These are phyloP conservation scores for Pygoscelis adeliae DNA, from an alignment of 2,113 vertebrate species.

Conservation along the genomic window DNA sequence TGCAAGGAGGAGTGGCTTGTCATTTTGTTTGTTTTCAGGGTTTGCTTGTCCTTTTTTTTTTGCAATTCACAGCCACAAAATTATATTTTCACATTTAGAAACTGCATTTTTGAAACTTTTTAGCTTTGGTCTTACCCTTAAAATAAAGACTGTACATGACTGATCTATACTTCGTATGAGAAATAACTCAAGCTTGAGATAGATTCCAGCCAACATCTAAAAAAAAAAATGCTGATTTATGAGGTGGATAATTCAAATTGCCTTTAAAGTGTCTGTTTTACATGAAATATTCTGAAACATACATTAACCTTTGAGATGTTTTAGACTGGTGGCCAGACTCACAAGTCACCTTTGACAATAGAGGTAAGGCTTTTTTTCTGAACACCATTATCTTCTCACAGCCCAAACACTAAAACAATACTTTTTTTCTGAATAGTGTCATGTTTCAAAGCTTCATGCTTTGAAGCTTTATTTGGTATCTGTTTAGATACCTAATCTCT, in stretches of 20 bases:
- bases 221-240: not conserved
- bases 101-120: not conserved
- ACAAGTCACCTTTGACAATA: not conserved
- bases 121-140: not conserved
- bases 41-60: not conserved
- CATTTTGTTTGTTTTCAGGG: not conserved
- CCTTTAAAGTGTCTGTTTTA: conserved; percentile 1
- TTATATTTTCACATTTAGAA: not conserved
- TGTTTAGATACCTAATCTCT: not conserved
- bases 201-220: not conserved
- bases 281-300: not conserved
- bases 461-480: not conserved
- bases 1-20: not conserved
- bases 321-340: not conserved
- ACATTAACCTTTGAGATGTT: not conserved
- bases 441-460: not conserved
- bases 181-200: not conserved
- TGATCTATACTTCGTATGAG: not conserved
- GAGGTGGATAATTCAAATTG: not conserved
- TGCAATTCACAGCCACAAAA: not conserved
- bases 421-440: not conserved
- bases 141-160: not conserved
- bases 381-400: not conserved
- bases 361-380: not conserved
- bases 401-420: not conserved